Percentiles rank a stretch among this genome's conserved stretches.
Evolutionary conservation across 2,888 invertebrate genomes (phyloP).

Genomic region (Cantharis flavilabris): DNA sequence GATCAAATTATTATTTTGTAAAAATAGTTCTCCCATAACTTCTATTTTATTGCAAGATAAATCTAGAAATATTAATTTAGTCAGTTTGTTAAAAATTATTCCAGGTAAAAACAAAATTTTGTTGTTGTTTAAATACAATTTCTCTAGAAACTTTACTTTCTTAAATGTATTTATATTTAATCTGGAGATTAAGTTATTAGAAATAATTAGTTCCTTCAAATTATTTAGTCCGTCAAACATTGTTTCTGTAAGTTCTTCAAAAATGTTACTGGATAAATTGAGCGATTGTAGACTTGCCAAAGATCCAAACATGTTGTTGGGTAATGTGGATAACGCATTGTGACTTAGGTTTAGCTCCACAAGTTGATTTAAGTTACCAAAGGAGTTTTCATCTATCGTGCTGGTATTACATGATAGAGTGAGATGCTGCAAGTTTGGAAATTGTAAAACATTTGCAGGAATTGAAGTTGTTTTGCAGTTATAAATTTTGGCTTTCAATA

Average conservation of each 20-base stretch:
- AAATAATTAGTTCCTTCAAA: conserved; percentile 32
- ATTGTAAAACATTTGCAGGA: conserved; percentile 24
- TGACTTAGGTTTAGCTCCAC: conserved; percentile 28
- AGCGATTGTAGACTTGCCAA: conserved; percentile 26
- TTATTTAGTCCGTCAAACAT: conserved; percentile 30
- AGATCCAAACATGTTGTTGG: conserved; percentile 30
- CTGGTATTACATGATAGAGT: conserved; percentile 28
- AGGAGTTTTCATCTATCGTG: conserved; percentile 25
- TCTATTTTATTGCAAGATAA: conserved; percentile 33
- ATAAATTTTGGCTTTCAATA: background rate
- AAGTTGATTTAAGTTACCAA: conserved; percentile 29
- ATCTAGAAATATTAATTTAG: conserved; percentile 30
- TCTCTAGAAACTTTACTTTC: conserved; percentile 17
- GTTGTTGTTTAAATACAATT: conserved; percentile 35
- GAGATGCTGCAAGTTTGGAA: conserved; percentile 28
- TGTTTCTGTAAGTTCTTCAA: conserved; percentile 30
- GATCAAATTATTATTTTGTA: conserved; percentile 10
- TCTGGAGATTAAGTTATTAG: conserved; percentile 32
- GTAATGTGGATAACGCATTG: conserved; percentile 31
- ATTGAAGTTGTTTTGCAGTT: conserved; percentile 15
- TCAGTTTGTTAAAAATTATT: conserved; percentile 34
- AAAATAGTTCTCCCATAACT: conserved; percentile 29
- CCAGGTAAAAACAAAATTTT: conserved; percentile 24
- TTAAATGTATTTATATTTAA: conserved; percentile 34
- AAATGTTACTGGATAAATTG: conserved; percentile 32